A percentile compares a stretch with the other conserved stretches of the same genome.
Conservation (phyloP, 2,797 vertebrate species). For the Neosalanx taihuensis region DNA sequence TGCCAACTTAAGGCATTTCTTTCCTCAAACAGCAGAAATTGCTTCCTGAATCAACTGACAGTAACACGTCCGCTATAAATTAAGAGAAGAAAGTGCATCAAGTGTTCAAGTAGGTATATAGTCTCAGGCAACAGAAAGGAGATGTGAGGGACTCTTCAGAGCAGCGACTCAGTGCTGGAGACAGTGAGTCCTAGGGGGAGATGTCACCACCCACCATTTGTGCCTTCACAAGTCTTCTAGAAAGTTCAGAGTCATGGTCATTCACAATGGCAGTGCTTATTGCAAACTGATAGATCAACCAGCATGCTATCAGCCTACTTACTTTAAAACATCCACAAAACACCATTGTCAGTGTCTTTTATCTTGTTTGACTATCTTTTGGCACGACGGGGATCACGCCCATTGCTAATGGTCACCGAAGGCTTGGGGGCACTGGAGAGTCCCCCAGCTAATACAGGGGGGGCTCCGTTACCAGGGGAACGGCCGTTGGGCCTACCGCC, state of each 20-base stretch:
- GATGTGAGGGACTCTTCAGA: not conserved
- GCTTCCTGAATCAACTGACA: slow-evolving; percentile 67
- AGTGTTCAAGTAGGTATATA: slow-evolving; percentile 93
- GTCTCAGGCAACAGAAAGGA: slow-evolving; percentile 58
- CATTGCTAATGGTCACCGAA: slow-evolving; percentile 85
- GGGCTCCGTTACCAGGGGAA: slow-evolving; percentile 73
- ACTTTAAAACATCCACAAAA: slow-evolving; percentile 26
- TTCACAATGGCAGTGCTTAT: slow-evolving; percentile 26
- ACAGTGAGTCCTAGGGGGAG: slow-evolving; percentile 4
- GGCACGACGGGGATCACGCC: slow-evolving; percentile 94
- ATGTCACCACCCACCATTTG: not conserved
- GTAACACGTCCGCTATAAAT: slow-evolving; percentile 65
- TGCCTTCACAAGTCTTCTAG: slow-evolving; percentile 17
- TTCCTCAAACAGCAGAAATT: slow-evolving; percentile 47
- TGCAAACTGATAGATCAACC: slow-evolving; percentile 33
- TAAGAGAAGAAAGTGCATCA: slow-evolving; percentile 90
- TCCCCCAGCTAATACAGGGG: slow-evolving; percentile 52
- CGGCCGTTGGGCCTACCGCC: slow-evolving; percentile 84
- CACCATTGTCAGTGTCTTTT: slow-evolving; percentile 18
- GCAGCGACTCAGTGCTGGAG: too few relatives aligned
- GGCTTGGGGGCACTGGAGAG: slow-evolving; percentile 72
- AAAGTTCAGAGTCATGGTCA: slow-evolving; percentile 29
- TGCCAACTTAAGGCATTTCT: slow-evolving; percentile 54
- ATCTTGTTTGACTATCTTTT: slow-evolving; percentile 83
- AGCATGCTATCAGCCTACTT: slow-evolving; percentile 28